A percentile compares a stretch with the other conserved stretches of the same genome.
Evolutionary conservation across 2,113 vertebrate genomes (phyloP).

Genomic region (Piprites chloris): DNA sequence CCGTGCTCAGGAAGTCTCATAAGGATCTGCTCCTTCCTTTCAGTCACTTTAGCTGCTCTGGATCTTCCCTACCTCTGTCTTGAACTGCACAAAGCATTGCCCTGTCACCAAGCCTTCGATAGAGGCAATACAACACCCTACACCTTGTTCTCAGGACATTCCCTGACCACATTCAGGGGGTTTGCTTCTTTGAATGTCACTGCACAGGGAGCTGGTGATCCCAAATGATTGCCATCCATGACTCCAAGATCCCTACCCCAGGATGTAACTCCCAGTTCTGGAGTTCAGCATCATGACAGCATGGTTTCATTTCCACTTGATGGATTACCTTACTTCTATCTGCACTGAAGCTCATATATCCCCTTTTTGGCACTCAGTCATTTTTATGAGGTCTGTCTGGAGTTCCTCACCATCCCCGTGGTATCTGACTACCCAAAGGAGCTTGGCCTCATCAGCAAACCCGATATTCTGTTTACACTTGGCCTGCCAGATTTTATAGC

Average conservation of each 20-base stretch:
- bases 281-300: not conserved
- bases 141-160: not conserved
- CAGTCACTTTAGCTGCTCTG: not conserved
- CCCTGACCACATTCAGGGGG: not conserved
- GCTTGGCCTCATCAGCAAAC: not conserved
- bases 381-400: constrained; percentile 29
- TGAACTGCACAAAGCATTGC: not conserved
- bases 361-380: not conserved
- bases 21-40: not conserved
- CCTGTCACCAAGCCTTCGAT: not conserved
- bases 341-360: rapidly evolving
- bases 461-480: not conserved
- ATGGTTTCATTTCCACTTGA: not conserved
- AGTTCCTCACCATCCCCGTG: not conserved
- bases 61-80: not conserved
- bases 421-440: not conserved
- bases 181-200: not conserved
- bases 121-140: not conserved
- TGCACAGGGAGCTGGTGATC: rapidly evolving
- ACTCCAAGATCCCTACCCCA: not conserved
- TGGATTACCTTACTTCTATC: not conserved
- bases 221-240: rapidly evolving
- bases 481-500: not conserved
- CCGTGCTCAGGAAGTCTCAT: not conserved
- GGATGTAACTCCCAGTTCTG: not conserved